Evolutionary conservation across 2,113 vertebrate genomes (phyloP).

Genomic region (Xiphias gladius): DNA sequence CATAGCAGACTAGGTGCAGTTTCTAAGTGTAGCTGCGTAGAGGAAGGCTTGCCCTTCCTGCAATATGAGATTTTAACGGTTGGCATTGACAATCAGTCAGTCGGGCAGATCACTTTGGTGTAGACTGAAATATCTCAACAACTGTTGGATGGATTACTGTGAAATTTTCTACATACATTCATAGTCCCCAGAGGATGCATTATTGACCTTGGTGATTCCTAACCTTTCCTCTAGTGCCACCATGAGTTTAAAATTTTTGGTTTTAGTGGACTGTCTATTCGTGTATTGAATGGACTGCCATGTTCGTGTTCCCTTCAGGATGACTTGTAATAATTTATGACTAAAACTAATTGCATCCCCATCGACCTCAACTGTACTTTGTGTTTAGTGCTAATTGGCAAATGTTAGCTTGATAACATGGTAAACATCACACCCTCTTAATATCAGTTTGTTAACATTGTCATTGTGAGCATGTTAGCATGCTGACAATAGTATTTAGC

Average conservation of each 20-base stretch:
- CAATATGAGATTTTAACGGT: background rate
- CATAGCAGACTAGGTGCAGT: background rate
- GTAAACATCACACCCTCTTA: background rate
- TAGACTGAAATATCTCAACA: background rate
- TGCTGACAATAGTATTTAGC: background rate
- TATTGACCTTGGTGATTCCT: background rate
- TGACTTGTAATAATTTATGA: too few relatives aligned
- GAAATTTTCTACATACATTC: too few relatives aligned
- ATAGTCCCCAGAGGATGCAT: background rate
- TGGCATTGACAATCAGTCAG: background rate
- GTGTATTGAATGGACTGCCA: too few relatives aligned
- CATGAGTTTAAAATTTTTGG: background rate
- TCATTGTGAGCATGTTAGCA: background rate
- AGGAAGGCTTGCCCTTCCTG: background rate
- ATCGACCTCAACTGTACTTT: too few relatives aligned
- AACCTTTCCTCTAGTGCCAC: background rate
- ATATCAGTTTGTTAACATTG: background rate
- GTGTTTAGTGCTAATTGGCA: too few relatives aligned
- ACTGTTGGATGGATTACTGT: background rate
- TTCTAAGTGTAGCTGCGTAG: background rate
- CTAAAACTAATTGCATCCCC: too few relatives aligned
- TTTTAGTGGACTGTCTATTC: too few relatives aligned
- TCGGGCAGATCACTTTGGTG: too few relatives aligned
- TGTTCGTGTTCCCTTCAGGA: too few relatives aligned
- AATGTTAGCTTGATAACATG: background rate